Evolutionary conservation across 1,140 invertebrate species (phyloP).

Genomic region (Eupeodes corollae): DNA sequence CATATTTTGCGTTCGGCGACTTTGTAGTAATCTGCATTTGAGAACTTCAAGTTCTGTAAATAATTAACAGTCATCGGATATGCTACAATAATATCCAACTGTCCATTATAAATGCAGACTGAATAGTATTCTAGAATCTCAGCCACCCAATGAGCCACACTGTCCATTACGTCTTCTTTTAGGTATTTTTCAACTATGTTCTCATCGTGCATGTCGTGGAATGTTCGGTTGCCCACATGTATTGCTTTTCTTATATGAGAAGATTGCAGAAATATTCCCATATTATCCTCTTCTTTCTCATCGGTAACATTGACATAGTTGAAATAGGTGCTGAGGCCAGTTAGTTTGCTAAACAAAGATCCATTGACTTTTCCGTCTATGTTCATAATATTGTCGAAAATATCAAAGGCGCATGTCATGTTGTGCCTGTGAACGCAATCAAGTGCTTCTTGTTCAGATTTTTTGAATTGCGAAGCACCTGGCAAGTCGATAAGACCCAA

Average conservation of each 20-base stretch:
- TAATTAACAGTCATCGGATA: constrained; percentile 67
- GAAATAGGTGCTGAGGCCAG: constrained; percentile 66
- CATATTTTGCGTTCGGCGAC: constrained; percentile 53
- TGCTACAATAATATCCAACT: constrained; percentile 74
- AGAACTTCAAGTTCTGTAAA: constrained; percentile 55
- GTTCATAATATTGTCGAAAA: constrained; percentile 62
- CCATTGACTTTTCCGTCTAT: constrained; percentile 48
- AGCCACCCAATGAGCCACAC: constrained; percentile 61
- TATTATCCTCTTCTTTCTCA: constrained; percentile 21
- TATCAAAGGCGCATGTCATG: constrained; percentile 51
- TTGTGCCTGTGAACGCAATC: constrained; percentile 48
- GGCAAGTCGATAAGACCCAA: constrained; percentile 64
- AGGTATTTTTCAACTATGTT: constrained; percentile 54
- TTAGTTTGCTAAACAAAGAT: constrained; percentile 65
- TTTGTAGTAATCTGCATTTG: constrained; percentile 50
- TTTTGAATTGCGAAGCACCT: constrained; percentile 47
- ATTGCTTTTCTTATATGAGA: constrained; percentile 54
- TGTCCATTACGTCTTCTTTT: constrained; percentile 70
- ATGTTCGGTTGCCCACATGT: constrained; percentile 70
- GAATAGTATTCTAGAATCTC: constrained; percentile 56
- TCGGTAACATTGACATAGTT: constrained; percentile 58
- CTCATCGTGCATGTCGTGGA: constrained; percentile 43
- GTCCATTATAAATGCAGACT: constrained; percentile 68
- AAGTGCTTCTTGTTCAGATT: constrained; percentile 45
- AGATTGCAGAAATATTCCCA: constrained; percentile 47